phyloP scores from a whole-genome alignment of 2,797 vertebrate genomes.

The Sebastes cheni region DNA sequence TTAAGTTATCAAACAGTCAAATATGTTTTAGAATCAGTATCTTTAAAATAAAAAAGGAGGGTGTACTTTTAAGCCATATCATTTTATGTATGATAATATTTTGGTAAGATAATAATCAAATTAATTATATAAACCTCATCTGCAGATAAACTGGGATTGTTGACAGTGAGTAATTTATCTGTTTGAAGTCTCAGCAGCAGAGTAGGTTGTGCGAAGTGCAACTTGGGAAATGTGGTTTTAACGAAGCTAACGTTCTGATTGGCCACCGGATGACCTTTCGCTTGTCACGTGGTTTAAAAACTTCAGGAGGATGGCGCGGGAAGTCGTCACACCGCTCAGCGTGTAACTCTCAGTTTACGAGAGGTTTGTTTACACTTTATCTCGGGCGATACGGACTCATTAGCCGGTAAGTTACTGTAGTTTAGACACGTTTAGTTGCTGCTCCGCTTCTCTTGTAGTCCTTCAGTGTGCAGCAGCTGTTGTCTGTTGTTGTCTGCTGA shows the following conservation, averaged over 20 bases:
- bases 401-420: conserved; percentile 16
- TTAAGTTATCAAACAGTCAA: no score
- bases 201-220: conserved; percentile 10
- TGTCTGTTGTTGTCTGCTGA: not conserved
- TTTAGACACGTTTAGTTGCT: accelerated
- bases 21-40: no score
- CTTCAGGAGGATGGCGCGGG: conserved; percentile 72
- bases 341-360: accelerated
- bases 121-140: no score
- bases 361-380: not conserved
- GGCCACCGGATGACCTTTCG: conserved; percentile 55
- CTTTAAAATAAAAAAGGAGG: no score
- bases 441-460: not conserved
- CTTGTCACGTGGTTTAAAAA: conserved; percentile 77
- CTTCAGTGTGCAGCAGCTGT: not conserved
- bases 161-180: no score
- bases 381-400: accelerated
- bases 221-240: conserved; percentile 64
- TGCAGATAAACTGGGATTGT: no score
- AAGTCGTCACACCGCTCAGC: conserved; percentile 29
- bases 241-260: conserved; percentile 41
- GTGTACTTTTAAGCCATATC: no score
- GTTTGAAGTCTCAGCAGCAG: not conserved
- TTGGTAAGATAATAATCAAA: no score
- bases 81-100: no score